Evolutionary conservation across 1,140 invertebrate genomes (phyloP), one percentile per base, ranked within the genome.

Genomic region (Leptinotarsa texana): DNA sequence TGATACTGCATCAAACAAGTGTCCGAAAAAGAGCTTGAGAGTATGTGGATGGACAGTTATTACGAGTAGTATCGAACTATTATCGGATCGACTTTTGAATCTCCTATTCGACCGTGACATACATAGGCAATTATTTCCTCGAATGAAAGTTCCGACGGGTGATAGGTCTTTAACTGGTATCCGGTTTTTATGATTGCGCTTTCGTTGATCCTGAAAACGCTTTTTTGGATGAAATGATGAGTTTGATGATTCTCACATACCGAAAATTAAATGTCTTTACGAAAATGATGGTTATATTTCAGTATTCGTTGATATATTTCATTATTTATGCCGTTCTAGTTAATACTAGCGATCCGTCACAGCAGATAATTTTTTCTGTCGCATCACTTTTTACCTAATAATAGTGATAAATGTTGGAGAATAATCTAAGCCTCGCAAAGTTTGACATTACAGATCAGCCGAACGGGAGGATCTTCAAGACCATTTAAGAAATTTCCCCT

Each of bases 1-100:
- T 68, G 66, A 68, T 68, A 68, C 66, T 68, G 24, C 42, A 68
- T 68, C 66, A 57, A 57, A 57, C 51, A 57, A 57, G 15, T 57
- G 51, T 57, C 51, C n/a, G 51, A 57, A 57, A 57, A 57, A 57
- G 51, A 57, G 5, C 51, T n/a, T 15, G 13, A 57, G 51, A 57
- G n/a, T 57, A 18, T 17, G n/a, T 57, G n/a, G 51, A 57, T 6
- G 15, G 51, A 57, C 51, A 18, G 51, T 57, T 57, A 57, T 57
- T 57, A 57, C 51, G 51, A 57, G 6, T 57, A 18, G n/a, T 57
- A 57, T 57, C 51, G 4, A 57, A 57, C 15, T 57, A 57, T 57
- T 57, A 57, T 57, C 51, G 51, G n/a, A 17, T 57, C 51, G 51
- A 57, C 51, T 57, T 57, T 57, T 57, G 51, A 57, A 57, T 57